Percentiles rank a stretch among this genome's conserved stretches.
These are phyloP conservation scores for Cyrtonyx montezumae DNA, from an alignment of 2,113 vertebrate genomes.

Conservation along the genomic window DNA sequence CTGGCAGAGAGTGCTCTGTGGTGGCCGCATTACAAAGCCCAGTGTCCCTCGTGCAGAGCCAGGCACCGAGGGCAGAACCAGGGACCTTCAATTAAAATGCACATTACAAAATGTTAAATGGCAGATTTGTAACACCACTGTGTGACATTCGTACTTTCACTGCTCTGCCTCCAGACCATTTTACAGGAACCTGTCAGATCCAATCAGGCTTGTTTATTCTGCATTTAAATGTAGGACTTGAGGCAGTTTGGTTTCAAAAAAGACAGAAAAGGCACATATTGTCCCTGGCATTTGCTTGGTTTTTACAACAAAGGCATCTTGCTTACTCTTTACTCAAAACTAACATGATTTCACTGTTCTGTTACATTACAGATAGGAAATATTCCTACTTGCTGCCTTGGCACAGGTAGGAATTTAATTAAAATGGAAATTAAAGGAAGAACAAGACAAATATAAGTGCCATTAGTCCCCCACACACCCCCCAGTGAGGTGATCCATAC, in stretches of 20 bases:
- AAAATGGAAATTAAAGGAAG: neutral
- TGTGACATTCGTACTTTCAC: constrained; percentile 69
- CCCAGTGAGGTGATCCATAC: constrained; percentile 3
- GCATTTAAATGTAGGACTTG: constrained; percentile 69
- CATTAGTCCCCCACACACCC: neutral
- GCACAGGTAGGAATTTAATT: neutral
- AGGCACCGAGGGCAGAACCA: neutral
- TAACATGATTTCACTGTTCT: constrained; percentile 8
- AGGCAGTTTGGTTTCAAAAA: constrained; percentile 53
- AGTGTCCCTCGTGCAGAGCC: neutral
- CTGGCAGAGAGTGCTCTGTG: neutral
- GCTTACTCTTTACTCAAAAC: constrained; percentile 45
- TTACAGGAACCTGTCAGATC: constrained; percentile 74
- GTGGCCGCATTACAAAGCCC: neutral
- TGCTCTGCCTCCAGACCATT: constrained; percentile 64
- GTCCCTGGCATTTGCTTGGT: constrained; percentile 60
- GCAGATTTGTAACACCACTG: constrained; percentile 54
- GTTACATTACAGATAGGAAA: neutral
- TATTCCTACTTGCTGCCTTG: constrained; percentile 1
- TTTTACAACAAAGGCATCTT: constrained; percentile 32
- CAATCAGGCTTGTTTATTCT: constrained; percentile 76
- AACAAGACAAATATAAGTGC: neutral
- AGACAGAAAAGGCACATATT: constrained; percentile 70
- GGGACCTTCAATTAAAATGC: constrained; percentile 52
- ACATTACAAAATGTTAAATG: constrained; percentile 41